phyloP scores from a whole-genome alignment of 2,888 invertebrate genomes.

The Mesorhabditis spiculigera region DNA sequence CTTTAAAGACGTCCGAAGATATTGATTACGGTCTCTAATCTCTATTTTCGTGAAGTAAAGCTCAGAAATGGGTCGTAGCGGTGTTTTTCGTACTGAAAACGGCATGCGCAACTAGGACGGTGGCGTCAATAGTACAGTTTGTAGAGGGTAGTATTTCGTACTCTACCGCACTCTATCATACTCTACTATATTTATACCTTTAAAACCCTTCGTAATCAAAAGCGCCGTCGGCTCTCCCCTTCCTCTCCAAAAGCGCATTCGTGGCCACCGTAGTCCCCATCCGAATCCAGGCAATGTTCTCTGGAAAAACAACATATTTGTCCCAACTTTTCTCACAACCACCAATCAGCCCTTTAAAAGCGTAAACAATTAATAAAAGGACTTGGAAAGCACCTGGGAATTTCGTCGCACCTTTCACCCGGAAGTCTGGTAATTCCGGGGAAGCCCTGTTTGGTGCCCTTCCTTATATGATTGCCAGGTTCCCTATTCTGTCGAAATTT shows the following conservation, averaged over 20 bases:
- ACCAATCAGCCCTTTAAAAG: not conserved
- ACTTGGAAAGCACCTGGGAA: too few species aligned
- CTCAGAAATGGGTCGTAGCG: too few species aligned
- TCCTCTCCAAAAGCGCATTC: slow-evolving; percentile 90
- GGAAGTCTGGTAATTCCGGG: too few species aligned
- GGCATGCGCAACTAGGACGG: too few species aligned
- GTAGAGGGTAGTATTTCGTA: not conserved
- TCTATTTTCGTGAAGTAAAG: too few species aligned
- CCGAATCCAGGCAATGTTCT: slow-evolving; percentile 82
- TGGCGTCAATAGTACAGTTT: not conserved
- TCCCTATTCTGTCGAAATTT: too few species aligned
- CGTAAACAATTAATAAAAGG: not conserved
- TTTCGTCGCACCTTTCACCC: too few species aligned
- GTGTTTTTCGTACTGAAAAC: too few species aligned
- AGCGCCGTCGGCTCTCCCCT: slow-evolving; percentile 90
- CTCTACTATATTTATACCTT: slow-evolving; percentile 15
- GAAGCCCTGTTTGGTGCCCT: too few species aligned
- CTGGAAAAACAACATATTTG: slow-evolving; percentile 24
- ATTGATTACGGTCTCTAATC: too few species aligned
- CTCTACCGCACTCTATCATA: not conserved
- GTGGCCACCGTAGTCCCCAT: slow-evolving; percentile 99
- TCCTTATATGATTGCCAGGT: too few species aligned
- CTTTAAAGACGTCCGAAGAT: too few species aligned
- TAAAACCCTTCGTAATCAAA: slow-evolving; percentile 78
- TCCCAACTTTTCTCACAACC: not conserved